Evolutionary conservation across 1,140 invertebrate species (phyloP), one percentile per base, ranked within the genome.

Genomic region (Cherax quadricarinatus): DNA sequence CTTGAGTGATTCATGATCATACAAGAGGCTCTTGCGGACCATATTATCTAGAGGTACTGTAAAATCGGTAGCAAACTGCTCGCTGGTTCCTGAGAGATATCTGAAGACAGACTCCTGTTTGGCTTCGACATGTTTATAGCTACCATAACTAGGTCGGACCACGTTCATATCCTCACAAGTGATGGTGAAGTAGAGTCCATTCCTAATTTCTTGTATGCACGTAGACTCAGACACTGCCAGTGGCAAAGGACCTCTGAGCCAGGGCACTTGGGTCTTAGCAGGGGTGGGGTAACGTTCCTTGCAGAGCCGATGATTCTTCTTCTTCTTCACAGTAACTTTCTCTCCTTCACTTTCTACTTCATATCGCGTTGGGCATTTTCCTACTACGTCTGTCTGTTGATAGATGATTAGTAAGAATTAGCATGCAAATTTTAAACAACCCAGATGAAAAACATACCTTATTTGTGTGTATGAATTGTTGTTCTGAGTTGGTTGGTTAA

Each of bases 271-370:
- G n/a, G 88, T 90, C 79, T 93, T 86, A 18, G 81, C 82, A 5
- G 89, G 70, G 73, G 86, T 88, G 18, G 66, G 70, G 80, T 93
- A 93, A 41, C 85, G 88, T 16, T 93, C 48, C 14, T 84, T 78
- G 60, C 93, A 93, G 16, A 81, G 70, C 10, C 86, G 89, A 57
- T 93, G 93, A 70, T 93, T 81, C 79, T 93, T 93, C 48, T 84
- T 49, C 82, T 91, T 91, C 18, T 49, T 88, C 3, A 93, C 89
- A 48, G 84, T 24, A 48, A 93, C 81, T 7, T 53, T 82, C n/a
- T 81, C 86, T 57, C 86, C 73, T n/a, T 93, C 80, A 6, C 24
- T 73, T 62, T 91, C 53, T 49, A 88, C 66, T 16, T 85, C 62
- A 51, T 93, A 93, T 12, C 53, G 21, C n/a, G 93, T 93, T 4